Base-by-base conservation (phyloP, 2,797 vertebrate genomes). In the Paratrypauchen microcephalus region DNA sequence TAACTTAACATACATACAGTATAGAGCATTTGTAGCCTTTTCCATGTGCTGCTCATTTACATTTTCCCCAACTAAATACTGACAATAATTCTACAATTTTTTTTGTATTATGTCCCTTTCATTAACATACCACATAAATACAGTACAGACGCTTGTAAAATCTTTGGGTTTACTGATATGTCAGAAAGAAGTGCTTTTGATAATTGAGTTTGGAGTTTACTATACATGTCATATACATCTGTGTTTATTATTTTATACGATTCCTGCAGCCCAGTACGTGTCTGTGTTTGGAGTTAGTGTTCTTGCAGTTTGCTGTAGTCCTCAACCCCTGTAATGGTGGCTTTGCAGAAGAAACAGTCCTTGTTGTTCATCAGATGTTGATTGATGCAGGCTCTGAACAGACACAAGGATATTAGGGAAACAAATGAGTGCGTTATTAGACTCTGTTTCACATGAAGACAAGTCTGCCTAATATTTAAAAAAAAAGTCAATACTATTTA, bases 321-420 rank as follows among this genome's bases (percentile, higher is more conserved):
- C 0, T 98, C 96, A 11, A 99, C 97, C 16, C 96, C 96, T 0
- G 90, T 92, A 71, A 97, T 95, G 81, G 95, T 95, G 87, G 96
- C 94, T 86, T 96, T 97, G 94, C 97, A 99, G 95, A 99, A 98
- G 92, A 99, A 99, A 88, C 97, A 99, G 86, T 99, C 97, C 87
- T 98, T 99, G 93, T 97, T 98, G 94, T 99, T 98, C 97, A 99
- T 99, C 91, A 99, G 93, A 71, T 99, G 97, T 87, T 99, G 97
- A 92, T 98, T 96, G 92, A 99, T 99, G 75, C 97, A 99, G 81
- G 97, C 97, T 93, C 97, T 99, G 77, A 68, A 65, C 65, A 83
- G 48, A 73, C 62, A 55, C 19, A 68, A 26, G 48, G 45, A 72
- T 12, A 66, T 13, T 2, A 5, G 1, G 36, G 6, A 41, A 21